Evolutionary conservation across 2,797 vertebrate species (phyloP).

Genomic region (Tragelaphus eurycerus): DNA sequence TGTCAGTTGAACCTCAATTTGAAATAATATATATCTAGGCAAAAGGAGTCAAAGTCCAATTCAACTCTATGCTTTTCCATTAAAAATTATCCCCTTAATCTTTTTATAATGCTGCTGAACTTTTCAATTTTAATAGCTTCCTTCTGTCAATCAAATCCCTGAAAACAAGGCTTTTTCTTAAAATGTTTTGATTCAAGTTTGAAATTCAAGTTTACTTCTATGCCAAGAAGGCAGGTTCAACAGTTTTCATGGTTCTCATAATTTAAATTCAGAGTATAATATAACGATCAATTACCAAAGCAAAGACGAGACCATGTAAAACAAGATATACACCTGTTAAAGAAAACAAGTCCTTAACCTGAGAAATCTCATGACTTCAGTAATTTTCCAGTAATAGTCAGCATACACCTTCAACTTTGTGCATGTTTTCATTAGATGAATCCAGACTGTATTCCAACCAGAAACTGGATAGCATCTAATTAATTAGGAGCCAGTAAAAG

Average conservation of each 20-base stretch:
- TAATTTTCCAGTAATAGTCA: not conserved
- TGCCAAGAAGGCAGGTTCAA: not conserved
- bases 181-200: not conserved
- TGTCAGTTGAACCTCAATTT: not conserved
- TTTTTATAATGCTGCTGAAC: not conserved
- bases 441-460: not conserved
- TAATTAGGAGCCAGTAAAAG: not conserved
- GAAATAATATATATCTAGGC: not conserved
- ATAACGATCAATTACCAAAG: not conserved
- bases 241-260: not conserved
- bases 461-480: not conserved
- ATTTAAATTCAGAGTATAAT: not conserved
- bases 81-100: not conserved
- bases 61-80: not conserved
- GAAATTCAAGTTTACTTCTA: constrained; percentile 1
- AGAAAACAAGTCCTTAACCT: not conserved
- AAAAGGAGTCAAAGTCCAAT: not conserved
- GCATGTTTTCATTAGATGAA: not conserved
- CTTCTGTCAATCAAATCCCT: not conserved
- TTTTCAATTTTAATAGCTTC: not conserved
- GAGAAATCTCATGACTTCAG: not conserved
- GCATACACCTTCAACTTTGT: not conserved
- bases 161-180: not conserved
- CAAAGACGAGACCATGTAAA: not conserved
- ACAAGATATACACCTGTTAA: not conserved